A percentile compares a stretch with the other conserved stretches of the same genome.
Evolutionary conservation across 2,888 invertebrate species (phyloP).

Genomic region (Pseudanteris insignis): DNA sequence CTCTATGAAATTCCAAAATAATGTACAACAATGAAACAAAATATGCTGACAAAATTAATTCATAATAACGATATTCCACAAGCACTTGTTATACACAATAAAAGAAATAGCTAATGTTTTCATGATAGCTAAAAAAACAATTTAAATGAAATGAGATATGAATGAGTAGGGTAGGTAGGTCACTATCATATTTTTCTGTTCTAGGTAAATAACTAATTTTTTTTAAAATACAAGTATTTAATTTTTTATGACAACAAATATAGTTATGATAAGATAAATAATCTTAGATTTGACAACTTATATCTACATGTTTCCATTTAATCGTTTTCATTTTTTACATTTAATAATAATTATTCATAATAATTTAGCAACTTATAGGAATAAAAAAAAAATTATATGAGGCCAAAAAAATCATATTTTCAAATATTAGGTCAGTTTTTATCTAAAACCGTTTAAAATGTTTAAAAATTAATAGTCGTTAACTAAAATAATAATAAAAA

Average conservation of each 20-base stretch:
- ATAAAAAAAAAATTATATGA: constrained; percentile 46
- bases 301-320: no score
- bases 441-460: constrained; percentile 53
- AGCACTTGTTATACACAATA: constrained; percentile 52
- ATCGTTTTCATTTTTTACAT: constrained; percentile 21
- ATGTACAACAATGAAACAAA: not conserved
- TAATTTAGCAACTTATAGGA: no score
- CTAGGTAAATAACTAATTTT: constrained; percentile 41
- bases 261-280: constrained; percentile 7
- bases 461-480: constrained; percentile 50
- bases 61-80: constrained; percentile 23
- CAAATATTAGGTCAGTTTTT: constrained; percentile 59
- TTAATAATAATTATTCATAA: no score
- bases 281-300: no score
- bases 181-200: constrained; percentile 62
- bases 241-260: constrained; percentile 41
- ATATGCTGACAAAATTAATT: constrained; percentile 1
- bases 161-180: constrained; percentile 62
- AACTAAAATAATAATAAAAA: constrained; percentile 47
- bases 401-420: constrained; percentile 62
- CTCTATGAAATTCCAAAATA: constrained; percentile 32
- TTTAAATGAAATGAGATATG: constrained; percentile 52
- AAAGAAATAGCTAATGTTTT: constrained; percentile 52
- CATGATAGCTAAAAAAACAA: constrained; percentile 26
- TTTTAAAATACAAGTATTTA: constrained; percentile 59